Evolutionary conservation across 2,797 vertebrate genomes (phyloP).

Genomic region (Chelmon rostratus): DNA sequence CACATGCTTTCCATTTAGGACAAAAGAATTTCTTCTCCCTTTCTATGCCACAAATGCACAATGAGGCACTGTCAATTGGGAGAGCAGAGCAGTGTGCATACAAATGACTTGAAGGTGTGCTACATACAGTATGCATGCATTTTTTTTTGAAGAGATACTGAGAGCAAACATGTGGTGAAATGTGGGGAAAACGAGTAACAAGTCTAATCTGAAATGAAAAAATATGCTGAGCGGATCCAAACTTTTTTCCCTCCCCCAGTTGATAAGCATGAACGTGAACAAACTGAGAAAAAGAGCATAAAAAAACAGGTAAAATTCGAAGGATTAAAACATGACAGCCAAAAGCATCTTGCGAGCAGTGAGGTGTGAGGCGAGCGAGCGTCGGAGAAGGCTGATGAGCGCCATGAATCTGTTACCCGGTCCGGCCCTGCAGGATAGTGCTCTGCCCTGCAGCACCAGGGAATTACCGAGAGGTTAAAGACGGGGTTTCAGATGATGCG

Average conservation of each 20-base stretch:
- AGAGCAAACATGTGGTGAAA: slow-evolving; percentile 23
- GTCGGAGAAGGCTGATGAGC: slow-evolving; percentile 55
- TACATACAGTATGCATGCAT: slow-evolving; percentile 15
- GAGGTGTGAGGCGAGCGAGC: slow-evolving; percentile 30
- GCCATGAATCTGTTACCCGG: slow-evolving; percentile 56
- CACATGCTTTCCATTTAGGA: slow-evolving; percentile 25
- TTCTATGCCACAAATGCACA: slow-evolving; percentile 45
- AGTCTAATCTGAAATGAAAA: slow-evolving; percentile 46
- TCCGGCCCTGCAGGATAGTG: slow-evolving; percentile 45
- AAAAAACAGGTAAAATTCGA: background rate
- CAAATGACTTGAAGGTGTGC: slow-evolving; percentile 41
- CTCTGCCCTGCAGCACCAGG: slow-evolving; percentile 34
- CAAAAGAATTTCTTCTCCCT: slow-evolving; percentile 5
- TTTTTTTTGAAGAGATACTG: slow-evolving; percentile 7
- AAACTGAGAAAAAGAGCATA: slow-evolving; percentile 29
- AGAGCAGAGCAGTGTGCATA: slow-evolving; percentile 47
- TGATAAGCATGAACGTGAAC: slow-evolving; percentile 31
- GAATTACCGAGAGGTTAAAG: slow-evolving; percentile 25
- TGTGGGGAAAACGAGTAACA: slow-evolving; percentile 2
- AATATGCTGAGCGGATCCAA: slow-evolving; percentile 11
- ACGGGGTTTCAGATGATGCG: background rate
- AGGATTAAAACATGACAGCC: slow-evolving; percentile 19
- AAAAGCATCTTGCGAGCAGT: slow-evolving; percentile 11
- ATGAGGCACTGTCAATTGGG: slow-evolving; percentile 48
- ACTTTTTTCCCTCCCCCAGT: slow-evolving; percentile 1